Conservation (phyloP, 2,113 vertebrate genomes). For the Tyto alba region DNA sequence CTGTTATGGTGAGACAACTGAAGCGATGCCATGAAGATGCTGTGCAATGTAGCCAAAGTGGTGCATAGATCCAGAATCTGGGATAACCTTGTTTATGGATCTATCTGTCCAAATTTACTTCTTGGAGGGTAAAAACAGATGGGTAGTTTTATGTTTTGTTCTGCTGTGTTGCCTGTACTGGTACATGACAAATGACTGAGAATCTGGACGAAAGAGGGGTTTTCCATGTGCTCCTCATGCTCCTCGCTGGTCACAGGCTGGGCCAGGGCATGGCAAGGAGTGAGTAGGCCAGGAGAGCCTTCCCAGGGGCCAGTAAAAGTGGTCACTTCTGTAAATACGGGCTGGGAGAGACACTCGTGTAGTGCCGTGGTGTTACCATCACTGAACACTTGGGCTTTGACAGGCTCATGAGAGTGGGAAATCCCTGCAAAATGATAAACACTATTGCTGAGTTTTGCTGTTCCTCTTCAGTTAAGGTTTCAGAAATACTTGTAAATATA, state of each 20-base stretch:
- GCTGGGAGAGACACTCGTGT: neutral
- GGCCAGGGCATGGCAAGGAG: neutral
- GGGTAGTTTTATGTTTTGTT: neutral
- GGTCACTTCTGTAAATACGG: neutral
- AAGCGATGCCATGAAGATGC: neutral
- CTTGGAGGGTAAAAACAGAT: neutral
- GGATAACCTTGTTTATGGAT: neutral
- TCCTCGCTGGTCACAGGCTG: neutral
- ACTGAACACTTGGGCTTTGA: neutral
- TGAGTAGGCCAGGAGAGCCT: neutral
- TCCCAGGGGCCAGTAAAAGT: neutral
- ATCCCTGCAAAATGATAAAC: neutral
- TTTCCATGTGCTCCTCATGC: neutral
- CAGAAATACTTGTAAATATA: neutral
- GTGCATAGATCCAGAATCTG: neutral
- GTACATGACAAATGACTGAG: neutral
- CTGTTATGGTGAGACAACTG: neutral
- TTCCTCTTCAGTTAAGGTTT: neutral
- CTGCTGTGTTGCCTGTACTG: neutral
- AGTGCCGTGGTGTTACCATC: neutral
- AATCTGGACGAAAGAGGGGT: neutral
- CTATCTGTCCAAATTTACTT: neutral
- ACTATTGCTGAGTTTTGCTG: neutral
- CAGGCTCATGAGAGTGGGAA: neutral
- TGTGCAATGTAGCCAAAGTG: neutral